These are phyloP conservation scores for Fragum whitleyi DNA, from an alignment of 2,888 invertebrate species.

Conservation along the genomic window DNA sequence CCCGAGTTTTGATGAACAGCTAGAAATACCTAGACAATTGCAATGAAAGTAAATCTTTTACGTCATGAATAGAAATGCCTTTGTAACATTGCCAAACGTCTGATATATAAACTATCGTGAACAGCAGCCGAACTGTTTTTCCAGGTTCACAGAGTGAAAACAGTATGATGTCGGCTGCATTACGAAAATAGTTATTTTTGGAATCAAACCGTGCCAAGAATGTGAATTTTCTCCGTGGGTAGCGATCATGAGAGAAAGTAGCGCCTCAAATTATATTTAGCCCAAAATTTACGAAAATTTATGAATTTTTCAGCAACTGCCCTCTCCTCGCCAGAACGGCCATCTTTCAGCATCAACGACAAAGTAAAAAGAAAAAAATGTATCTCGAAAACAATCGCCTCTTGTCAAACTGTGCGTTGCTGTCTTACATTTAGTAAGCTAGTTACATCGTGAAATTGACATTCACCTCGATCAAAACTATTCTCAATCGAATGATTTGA, in stretches of 20 bases:
- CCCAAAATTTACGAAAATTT: too few species aligned
- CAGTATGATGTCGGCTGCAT: neutral
- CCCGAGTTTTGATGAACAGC: neutral
- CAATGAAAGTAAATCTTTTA: neutral
- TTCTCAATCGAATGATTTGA: too few species aligned
- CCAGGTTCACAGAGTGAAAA: neutral
- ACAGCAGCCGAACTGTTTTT: neutral
- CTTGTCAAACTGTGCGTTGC: too few species aligned
- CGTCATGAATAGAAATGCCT: neutral
- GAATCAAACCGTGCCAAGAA: conserved; percentile 13
- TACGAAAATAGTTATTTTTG: conserved; percentile 18
- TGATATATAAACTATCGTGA: neutral
- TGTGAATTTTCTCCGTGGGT: neutral
- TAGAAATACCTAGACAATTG: neutral
- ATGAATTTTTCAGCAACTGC: too few species aligned
- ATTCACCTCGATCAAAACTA: too few species aligned
- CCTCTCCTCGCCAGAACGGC: too few species aligned
- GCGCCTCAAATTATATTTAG: neutral
- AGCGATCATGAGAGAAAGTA: conserved; percentile 1
- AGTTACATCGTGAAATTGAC: too few species aligned
- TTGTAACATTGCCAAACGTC: neutral
- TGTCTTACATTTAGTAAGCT: too few species aligned
- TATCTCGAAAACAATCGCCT: too few species aligned
- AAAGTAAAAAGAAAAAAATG: too few species aligned
- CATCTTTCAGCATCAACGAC: too few species aligned